Evolutionary conservation across 2,888 invertebrate species (phyloP), one percentile per base, ranked within the genome.

Genomic region (Coleophora deauratella): DNA sequence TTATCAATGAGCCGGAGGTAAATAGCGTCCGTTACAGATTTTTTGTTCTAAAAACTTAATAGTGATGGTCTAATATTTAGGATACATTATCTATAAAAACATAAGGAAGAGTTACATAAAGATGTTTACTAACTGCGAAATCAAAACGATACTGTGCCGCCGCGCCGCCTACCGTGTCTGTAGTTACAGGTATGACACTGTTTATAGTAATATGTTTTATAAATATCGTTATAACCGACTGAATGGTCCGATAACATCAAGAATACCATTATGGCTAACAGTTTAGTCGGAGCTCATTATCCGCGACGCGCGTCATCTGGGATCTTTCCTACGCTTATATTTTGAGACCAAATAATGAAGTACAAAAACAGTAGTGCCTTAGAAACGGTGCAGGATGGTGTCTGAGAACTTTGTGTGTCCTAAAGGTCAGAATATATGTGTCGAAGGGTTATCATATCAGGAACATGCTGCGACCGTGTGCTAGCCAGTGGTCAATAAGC

Each of bases 401-500:
- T 56, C 54, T 54, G 46, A 51, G 48, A 57, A 68, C 53, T 58
- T 47, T 40, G 55, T 47, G 59, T 55, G 52, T 49, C 49, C 52
- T 60, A 52, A 50, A 61, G 74, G 72, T 73, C 75, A 74, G 66
- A 72, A 65, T 60, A 58, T 50, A 49, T 48, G 44, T 68, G 65
- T 65, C 66, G 56, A 48, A 62, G 65, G 73, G 76, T 79, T 84
- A 85, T 85, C 82, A 52, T 84, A 85, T 85, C 82, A 52, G 48
- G 34, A 66, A 54, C 82, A 84, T 76, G 80, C 74, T 58, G 49
- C 57, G 62, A 52, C 49, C 64, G 67, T 65, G 74, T 76, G 79
- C 67, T 62, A 60, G 60, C 44, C 54, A 47, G 55, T 74, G 69
- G 66, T 74, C 75, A 77, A 72, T 70, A 74, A 70, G 68, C 68